phyloP scores from a whole-genome alignment of 2,113 vertebrate species.

The Ailuropoda melanoleuca region DNA sequence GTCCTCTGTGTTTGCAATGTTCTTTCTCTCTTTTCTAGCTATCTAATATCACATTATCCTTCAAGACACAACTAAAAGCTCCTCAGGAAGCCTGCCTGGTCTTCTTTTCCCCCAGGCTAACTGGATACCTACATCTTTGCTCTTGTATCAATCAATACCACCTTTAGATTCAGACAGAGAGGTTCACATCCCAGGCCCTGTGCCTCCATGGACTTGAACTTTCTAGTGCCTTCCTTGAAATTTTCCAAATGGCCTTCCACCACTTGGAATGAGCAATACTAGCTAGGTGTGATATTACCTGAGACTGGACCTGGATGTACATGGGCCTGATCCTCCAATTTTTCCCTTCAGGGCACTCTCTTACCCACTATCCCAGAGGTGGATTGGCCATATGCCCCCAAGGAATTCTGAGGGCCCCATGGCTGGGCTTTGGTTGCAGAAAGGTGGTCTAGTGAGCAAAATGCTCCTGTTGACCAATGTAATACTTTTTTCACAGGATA shows the following conservation, averaged over 20 bases:
- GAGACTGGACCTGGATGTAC: background rate
- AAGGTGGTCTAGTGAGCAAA: background rate
- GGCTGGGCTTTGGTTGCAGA: background rate
- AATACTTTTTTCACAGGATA: background rate
- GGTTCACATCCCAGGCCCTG: background rate
- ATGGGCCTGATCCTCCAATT: background rate
- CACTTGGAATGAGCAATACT: background rate
- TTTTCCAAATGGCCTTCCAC: background rate
- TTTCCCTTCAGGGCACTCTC: background rate
- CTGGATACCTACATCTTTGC: background rate
- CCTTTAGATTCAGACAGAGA: background rate
- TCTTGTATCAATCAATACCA: background rate
- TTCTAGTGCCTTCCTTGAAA: background rate
- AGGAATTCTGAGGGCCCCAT: background rate
- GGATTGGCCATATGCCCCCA: background rate
- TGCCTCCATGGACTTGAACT: background rate
- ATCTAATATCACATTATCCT: background rate
- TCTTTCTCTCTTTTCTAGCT: background rate
- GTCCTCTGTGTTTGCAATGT: background rate
- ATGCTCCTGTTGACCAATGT: background rate
- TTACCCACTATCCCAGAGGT: background rate
- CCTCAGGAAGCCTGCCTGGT: background rate
- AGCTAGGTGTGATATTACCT: background rate
- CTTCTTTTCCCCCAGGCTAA: background rate
- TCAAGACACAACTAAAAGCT: background rate